Percentiles rank a stretch among this genome's conserved stretches.
Conservation (phyloP, 2,113 vertebrate genomes). For the Kobus ellipsiprymnus region DNA sequence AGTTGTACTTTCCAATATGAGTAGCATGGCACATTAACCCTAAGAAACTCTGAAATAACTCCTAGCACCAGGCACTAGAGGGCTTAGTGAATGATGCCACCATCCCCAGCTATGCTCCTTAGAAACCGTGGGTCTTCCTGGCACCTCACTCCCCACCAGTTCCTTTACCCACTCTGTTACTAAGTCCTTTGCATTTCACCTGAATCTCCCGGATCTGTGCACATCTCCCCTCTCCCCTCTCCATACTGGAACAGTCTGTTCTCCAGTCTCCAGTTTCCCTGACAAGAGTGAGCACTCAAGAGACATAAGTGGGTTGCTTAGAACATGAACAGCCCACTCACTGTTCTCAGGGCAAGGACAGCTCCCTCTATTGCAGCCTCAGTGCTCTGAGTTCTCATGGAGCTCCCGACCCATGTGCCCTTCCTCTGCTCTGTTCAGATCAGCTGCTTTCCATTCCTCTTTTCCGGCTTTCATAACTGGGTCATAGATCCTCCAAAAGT, state of each 20-base stretch:
- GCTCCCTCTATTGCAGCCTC: background rate
- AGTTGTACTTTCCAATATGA: background rate
- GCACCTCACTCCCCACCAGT: background rate
- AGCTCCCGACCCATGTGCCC: background rate
- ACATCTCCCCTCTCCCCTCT: background rate
- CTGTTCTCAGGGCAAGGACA: background rate
- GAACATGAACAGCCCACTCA: background rate
- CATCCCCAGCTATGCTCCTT: background rate
- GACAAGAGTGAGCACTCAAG: background rate
- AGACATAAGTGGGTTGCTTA: background rate
- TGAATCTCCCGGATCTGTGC: background rate
- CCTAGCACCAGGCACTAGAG: background rate
- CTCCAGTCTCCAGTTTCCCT: background rate
- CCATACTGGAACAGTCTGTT: background rate
- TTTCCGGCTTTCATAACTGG: background rate
- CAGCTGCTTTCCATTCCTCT: too few species aligned
- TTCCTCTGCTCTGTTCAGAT: background rate
- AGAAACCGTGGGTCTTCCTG: background rate
- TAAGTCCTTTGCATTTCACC: background rate
- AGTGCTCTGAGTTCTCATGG: rapidly evolving
- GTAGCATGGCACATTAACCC: background rate
- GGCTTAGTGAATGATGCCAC: background rate
- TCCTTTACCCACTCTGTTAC: background rate
- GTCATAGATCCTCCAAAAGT: background rate
- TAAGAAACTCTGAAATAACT: background rate